Conservation (phyloP, 2,113 vertebrate species). For the Leiothrix lutea region DNA sequence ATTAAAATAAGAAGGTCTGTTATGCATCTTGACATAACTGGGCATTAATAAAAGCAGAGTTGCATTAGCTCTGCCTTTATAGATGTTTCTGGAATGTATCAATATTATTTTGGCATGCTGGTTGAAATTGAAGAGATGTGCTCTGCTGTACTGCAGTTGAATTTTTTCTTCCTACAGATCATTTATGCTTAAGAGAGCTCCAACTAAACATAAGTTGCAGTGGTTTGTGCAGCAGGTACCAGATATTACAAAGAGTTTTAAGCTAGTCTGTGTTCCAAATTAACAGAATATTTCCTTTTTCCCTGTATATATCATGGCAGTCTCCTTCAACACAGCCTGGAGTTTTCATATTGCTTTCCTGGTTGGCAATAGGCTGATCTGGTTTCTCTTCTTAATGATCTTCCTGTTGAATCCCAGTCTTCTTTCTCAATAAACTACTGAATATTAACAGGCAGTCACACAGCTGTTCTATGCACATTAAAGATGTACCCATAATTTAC, state of each 20-base stretch:
- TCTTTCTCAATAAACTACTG: conserved; percentile 13
- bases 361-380: conserved; percentile 4
- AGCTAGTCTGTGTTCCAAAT: not conserved
- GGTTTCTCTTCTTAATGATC: conserved; percentile 51
- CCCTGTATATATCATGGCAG: not conserved
- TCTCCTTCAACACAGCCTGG: not conserved
- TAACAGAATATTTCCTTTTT: not conserved
- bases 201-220: not conserved
- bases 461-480: not conserved
- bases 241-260: not conserved
- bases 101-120: not conserved
- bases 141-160: not conserved
- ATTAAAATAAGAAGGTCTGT: conserved; percentile 1
- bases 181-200: not conserved
- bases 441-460: conserved; percentile 25
- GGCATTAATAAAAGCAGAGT: not conserved
- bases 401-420: conserved; percentile 22
- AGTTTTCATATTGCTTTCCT: conserved; percentile 18
- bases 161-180: not conserved
- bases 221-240: not conserved
- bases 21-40: not conserved
- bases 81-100: conserved; percentile 7
- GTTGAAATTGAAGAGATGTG: not conserved
- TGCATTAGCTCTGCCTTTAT: not conserved
- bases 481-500: not conserved